Evolutionary conservation across 2,113 vertebrate genomes (phyloP).

Genomic region (Urocitellus parryii): DNA sequence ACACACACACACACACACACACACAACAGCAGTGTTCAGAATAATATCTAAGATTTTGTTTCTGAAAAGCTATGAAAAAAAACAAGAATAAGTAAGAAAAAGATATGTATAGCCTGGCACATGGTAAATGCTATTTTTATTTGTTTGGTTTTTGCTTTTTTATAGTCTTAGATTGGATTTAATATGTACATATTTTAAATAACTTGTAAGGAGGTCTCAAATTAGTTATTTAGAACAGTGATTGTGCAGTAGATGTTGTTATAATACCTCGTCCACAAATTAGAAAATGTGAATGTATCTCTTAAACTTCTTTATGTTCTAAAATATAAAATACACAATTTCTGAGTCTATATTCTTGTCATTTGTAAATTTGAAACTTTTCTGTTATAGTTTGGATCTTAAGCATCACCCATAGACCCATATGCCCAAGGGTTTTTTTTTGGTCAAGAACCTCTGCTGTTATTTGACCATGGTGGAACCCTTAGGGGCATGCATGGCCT

Average conservation of each 20-base stretch:
- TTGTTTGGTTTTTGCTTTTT: background rate
- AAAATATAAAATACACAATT: background rate
- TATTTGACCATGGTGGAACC: too few species aligned
- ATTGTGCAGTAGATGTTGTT: background rate
- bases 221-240: background rate
- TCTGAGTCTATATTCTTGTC: background rate
- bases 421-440: background rate
- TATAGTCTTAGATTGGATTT: background rate
- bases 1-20: background rate
- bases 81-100: background rate
- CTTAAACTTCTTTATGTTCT: background rate
- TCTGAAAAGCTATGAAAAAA: background rate
- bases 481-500: too few species aligned
- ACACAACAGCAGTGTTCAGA: background rate
- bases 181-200: background rate
- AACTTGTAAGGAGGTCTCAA: background rate
- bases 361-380: background rate
- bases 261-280: too few species aligned
- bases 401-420: background rate
- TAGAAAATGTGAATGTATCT: background rate
- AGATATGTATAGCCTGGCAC: background rate
- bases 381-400: background rate
- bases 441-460: too few species aligned
- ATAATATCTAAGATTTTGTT: background rate
- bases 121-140: background rate